Conservation (phyloP, 1,140 invertebrate genomes). For the Apocrypta bakeri region DNA sequence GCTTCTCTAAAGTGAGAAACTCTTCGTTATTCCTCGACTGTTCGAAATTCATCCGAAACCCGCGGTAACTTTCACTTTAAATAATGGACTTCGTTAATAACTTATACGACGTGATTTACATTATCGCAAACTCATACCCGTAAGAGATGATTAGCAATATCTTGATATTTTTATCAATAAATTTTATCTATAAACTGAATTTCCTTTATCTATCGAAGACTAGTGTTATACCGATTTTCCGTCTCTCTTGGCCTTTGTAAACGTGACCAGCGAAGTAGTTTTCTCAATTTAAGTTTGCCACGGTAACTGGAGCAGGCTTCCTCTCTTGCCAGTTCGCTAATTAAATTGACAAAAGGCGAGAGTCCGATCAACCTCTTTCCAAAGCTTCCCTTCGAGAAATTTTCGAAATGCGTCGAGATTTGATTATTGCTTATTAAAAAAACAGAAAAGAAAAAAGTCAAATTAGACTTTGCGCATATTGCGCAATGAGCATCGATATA, state of each 20-base stretch:
- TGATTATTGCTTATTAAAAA: too few species aligned
- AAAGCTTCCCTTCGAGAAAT: not conserved
- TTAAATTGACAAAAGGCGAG: not conserved
- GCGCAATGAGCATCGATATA: not conserved
- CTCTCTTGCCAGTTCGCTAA: slow-evolving; percentile 13
- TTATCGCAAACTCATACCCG: not conserved
- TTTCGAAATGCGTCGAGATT: too few species aligned
- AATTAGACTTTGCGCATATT: not conserved
- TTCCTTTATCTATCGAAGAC: not conserved
- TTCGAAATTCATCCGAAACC: not conserved
- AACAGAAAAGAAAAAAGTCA: not conserved
- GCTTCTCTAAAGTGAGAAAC: too few species aligned
- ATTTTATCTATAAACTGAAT: not conserved
- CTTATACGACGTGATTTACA: not conserved
- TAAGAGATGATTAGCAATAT: not conserved
- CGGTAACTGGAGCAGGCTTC: not conserved
- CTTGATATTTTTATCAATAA: not conserved
- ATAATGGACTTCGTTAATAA: not conserved
- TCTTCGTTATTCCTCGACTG: too few species aligned
- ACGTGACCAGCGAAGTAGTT: not conserved
- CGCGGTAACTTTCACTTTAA: not conserved
- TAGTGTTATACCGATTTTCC: too few species aligned
- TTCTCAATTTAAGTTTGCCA: slow-evolving; percentile 17
- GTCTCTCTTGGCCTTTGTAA: too few species aligned
- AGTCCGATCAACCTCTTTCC: not conserved